A percentile compares a stretch with the other conserved stretches of the same genome.
Evolutionary conservation across 2,113 vertebrate species (phyloP).

Genomic region (Lophura nycthemera): DNA sequence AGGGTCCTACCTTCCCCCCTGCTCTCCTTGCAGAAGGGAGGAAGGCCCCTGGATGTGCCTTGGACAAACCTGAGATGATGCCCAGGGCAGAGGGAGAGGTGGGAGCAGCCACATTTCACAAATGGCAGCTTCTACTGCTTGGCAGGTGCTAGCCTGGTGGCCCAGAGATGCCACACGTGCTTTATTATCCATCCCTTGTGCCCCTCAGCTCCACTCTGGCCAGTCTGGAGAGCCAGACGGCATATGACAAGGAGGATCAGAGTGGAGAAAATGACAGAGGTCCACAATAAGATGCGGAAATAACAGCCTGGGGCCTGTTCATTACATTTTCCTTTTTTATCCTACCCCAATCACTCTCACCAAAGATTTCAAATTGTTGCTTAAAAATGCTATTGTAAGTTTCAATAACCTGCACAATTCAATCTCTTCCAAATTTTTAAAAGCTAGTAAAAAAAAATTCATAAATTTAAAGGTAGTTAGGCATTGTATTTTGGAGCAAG

Average conservation of each 20-base stretch:
- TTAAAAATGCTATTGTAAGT: constrained; percentile 53
- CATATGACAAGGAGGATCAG: not conserved
- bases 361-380: constrained; percentile 39
- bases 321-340: constrained; percentile 8
- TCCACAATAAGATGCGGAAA: constrained; percentile 9
- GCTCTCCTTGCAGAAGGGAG: not conserved
- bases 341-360: not conserved
- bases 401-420: constrained; percentile 31
- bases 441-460: constrained; percentile 29
- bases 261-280: constrained; percentile 6
- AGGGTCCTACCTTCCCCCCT: not conserved
- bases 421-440: constrained; percentile 18
- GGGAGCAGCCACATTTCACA: not conserved
- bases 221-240: not conserved
- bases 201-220: not conserved
- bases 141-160: not conserved
- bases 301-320: constrained; percentile 1
- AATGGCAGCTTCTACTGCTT: not conserved
- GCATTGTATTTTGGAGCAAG: not conserved
- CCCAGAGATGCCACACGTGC: not conserved
- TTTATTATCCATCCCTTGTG: not conserved
- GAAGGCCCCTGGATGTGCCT: not conserved
- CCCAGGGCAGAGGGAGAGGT: not conserved
- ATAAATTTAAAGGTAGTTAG: constrained; percentile 24
- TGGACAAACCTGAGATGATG: not conserved